Evolutionary conservation across 2,888 invertebrate species (phyloP).

Genomic region (Lepetodrilus schrolli): DNA sequence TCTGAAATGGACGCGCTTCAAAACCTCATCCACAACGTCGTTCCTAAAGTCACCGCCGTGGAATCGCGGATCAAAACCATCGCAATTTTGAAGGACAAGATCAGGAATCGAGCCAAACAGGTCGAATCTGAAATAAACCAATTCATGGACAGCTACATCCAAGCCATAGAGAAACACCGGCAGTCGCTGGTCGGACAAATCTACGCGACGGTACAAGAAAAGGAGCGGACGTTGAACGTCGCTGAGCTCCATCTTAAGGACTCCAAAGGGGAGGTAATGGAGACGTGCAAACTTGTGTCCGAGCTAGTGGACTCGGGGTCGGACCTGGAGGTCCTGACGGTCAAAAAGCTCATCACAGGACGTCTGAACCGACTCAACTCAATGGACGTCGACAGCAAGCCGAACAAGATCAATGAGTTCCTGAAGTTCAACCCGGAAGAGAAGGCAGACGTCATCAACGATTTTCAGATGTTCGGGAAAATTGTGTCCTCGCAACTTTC

Average conservation of each 20-base stretch:
- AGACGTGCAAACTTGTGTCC: slow-evolving; percentile 38
- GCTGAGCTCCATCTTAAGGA: slow-evolving; percentile 33
- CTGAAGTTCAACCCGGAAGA: slow-evolving; percentile 30
- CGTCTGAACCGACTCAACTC: slow-evolving; percentile 31
- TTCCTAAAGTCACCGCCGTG: slow-evolving; percentile 34
- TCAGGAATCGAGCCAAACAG: slow-evolving; percentile 31
- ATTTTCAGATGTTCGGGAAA: slow-evolving; percentile 41
- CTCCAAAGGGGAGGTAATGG: slow-evolving; percentile 36
- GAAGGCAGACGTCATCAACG: slow-evolving; percentile 37
- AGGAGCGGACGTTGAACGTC: slow-evolving; percentile 29
- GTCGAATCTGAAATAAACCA: slow-evolving; percentile 31
- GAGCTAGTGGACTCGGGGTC: slow-evolving; percentile 35
- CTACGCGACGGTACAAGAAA: slow-evolving; percentile 24
- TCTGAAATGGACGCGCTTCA: slow-evolving; percentile 37
- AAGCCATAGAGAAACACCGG: slow-evolving; percentile 37
- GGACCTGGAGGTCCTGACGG: slow-evolving; percentile 38
- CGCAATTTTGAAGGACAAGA: slow-evolving; percentile 8
- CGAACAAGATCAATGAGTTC: slow-evolving; percentile 9
- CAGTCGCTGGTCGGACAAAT: slow-evolving; percentile 33
- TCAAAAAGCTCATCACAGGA: slow-evolving; percentile 35
- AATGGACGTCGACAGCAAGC: slow-evolving; percentile 13
- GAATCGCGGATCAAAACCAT: slow-evolving; percentile 36
- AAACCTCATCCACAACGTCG: slow-evolving; percentile 34
- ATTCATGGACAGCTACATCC: slow-evolving; percentile 38
- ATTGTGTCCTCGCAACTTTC: slow-evolving; percentile 34